A percentile compares a stretch with the other conserved stretches of the same genome.
These are phyloP conservation scores for Brenthis ino DNA, from an alignment of 2,888 invertebrate species.

Conservation along the genomic window DNA sequence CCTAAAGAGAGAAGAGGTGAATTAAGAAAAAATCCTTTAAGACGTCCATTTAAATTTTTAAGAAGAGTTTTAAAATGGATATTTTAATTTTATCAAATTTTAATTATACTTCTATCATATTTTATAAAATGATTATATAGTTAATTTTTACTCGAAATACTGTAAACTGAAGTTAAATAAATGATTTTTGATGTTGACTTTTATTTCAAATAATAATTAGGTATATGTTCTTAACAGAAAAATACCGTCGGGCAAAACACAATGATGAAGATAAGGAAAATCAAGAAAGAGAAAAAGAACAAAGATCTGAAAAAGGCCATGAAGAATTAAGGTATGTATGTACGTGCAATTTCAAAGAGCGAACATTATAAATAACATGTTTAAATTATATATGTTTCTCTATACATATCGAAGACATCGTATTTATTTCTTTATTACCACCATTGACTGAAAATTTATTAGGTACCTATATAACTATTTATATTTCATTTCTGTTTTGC, in stretches of 20 bases:
- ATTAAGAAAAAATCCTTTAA: slow-evolving; percentile 48
- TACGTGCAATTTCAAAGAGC: neutral
- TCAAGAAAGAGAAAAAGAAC: slow-evolving; percentile 44
- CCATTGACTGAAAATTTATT: neutral
- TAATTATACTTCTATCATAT: neutral
- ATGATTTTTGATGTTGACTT: neutral
- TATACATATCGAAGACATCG: neutral
- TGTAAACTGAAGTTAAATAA: neutral
- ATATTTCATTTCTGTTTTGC: neutral
- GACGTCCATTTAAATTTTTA: slow-evolving; percentile 58
- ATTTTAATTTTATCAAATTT: slow-evolving; percentile 40
- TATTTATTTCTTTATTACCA: neutral
- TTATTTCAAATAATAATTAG: neutral
- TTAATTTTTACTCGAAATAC: slow-evolving; percentile 1
- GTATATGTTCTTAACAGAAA: slow-evolving; percentile 26
- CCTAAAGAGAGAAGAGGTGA: slow-evolving; percentile 68
- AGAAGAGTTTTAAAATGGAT: slow-evolving; percentile 57
- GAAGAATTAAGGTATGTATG: slow-evolving; percentile 66
- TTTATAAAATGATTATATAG: neutral
- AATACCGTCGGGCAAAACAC: slow-evolving; percentile 42
- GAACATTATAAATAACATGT: neutral
- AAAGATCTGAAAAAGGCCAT: slow-evolving; percentile 46
- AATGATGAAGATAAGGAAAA: slow-evolving; percentile 46
- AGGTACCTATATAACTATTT: neutral
- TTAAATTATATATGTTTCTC: neutral